Evolutionary conservation across 2,888 invertebrate genomes (phyloP), one percentile per base, ranked within the genome.

Genomic region (Chymomyza procnemis): DNA sequence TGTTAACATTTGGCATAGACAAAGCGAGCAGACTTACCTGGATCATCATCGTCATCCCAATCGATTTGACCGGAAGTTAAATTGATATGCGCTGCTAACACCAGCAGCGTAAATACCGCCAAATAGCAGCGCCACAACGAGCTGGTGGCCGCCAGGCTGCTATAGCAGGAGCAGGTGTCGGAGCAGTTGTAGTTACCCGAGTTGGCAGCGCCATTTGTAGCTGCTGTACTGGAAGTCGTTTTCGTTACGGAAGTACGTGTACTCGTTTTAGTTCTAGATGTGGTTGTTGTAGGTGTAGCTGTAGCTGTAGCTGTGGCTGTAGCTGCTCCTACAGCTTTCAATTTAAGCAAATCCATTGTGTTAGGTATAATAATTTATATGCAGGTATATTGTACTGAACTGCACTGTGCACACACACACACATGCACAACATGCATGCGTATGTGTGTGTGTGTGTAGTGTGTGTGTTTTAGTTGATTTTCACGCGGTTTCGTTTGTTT

Each of bases 1-100:
- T 26, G 5, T n/a, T n/a, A n/a, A n/a, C 26, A 26, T 67, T 65
- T 63, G 67, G 69, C 67, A 58, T 47, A 59, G 18, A 18, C 41
- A 2, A 58, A 46, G 46, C 46, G 55, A 76, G 68, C 22, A 2
- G 4, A 88, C 89, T 89, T 85, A 91, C 91, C 91, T 89, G 91
- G 91, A 90, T 91, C 91, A 82, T 91, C 91, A 75, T 91, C 91
- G 73, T 91, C 91, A 71, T 91, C 91, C 91, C 91, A 91, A 85
- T 91, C 91, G 77, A 91, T 91, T 89, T 91, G 91, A 74, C 90
- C 91, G 76, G 88, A 89, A 76, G 90, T 87, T 69, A 80, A 83
- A 73, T 80, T 84, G 71, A 90, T 83, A 75, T 88, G 81, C 66
- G 88, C 85, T 68, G 88, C 86, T 63, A 90, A 85, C 64, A 88